Evolutionary conservation across 1,140 invertebrate species (phyloP), one percentile per base, ranked within the genome.

Genomic region (Drosophila athabasca): DNA sequence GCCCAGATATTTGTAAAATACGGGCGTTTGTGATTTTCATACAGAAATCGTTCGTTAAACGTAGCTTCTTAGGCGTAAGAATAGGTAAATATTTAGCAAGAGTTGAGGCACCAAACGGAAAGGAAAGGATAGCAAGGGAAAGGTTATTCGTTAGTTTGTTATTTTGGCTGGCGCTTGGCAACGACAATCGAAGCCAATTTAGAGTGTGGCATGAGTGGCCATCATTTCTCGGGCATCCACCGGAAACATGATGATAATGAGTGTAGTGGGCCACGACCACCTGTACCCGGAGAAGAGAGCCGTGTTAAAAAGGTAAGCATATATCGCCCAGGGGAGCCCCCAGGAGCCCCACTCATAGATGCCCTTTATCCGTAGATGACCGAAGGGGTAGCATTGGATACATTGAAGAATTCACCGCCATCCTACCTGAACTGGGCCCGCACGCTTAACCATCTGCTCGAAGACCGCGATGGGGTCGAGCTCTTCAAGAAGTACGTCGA

Each of bases 401-500:
- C 92, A 92, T 92, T 87, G 81, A 91, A 77, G 62, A 93, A 94
- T 91, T 94, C 95, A 79, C 94, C 96, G 67, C 96, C 96, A 60
- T 93, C 95, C 46, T 97, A 96, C 92, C 93, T 97, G 73, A 95
- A 95, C 90, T 98, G 97, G 97, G 96, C 97, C 22, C 94, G 95
- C 78, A 96, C 95, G 84, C 93, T 98, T 71, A 95, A 95, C 87
- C 94, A 94, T 82, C 93, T 98, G 69, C 93, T 98, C 66, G 94
- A 95, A 91, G 97, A 98, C 93, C 94, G 94, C 61, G 96, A 97
- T 92, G 97, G 97, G 49, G 95, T 97, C 61, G 94, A 95, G 52
- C 93, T 98, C 76, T 98, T 98, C 92, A 94, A 95, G 87, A 94
- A 94, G 87, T 98, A 96, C 92, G 94, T 98, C 70, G 93, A 95